Conservation (phyloP, 2,113 vertebrate genomes). For the Sisor rabdophorus region DNA sequence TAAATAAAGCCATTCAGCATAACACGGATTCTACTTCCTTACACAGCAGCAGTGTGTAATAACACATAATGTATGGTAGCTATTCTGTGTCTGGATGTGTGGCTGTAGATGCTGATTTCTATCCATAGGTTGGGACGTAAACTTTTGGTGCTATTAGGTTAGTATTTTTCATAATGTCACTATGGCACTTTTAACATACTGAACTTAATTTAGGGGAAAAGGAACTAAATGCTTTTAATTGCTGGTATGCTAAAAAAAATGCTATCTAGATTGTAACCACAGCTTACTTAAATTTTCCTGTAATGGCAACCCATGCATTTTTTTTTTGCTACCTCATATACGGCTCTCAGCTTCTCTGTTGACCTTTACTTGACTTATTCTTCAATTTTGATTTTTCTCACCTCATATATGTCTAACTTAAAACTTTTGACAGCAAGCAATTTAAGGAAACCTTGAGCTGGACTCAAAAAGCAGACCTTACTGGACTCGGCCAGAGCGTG, state of each 20-base stretch:
- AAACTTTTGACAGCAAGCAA: constrained; percentile 1
- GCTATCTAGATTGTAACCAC: not conserved
- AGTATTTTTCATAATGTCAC: no score
- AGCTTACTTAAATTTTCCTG: not conserved
- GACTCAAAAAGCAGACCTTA: not conserved
- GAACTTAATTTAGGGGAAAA: not conserved
- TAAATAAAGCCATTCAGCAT: no score
- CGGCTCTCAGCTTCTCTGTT: not conserved
- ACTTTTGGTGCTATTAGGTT: no score
- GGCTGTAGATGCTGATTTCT: no score
- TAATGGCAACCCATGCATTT: not conserved
- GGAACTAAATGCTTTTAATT: not conserved
- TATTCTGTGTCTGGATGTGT: no score
- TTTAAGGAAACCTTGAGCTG: not conserved
- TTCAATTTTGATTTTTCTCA: no score
- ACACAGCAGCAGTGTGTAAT: no score
- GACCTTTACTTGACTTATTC: not conserved
- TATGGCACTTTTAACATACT: not conserved
- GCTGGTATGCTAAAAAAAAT: not conserved
- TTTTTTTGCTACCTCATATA: not conserved
- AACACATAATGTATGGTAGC: no score
- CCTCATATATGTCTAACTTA: not conserved
- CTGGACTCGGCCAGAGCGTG: not conserved
- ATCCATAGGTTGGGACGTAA: no score
- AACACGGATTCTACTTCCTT: no score